Conservation (phyloP, 2,113 vertebrate species). For the Emydura subglobosa region DNA sequence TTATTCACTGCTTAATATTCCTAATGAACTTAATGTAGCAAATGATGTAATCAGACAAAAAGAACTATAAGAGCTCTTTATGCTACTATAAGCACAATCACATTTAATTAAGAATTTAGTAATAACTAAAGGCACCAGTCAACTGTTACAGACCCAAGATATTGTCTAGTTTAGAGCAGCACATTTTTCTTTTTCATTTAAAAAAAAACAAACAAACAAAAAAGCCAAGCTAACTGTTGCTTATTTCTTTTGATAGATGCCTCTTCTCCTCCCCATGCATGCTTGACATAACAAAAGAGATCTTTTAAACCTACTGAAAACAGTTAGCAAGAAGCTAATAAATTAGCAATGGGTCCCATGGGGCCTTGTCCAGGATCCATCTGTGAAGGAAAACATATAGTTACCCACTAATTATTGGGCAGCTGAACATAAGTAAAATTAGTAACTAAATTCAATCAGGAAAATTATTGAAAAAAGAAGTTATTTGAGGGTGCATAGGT, state of each 20-base stretch:
- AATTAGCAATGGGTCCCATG: not conserved
- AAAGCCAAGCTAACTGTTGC: slow-evolving; percentile 8
- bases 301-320: not conserved
- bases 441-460: accelerated
- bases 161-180: not conserved
- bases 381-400: not conserved
- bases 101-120: slow-evolving; percentile 70
- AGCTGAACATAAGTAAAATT: not conserved
- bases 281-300: not conserved
- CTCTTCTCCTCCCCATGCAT: not conserved
- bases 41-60: slow-evolving; percentile 89
- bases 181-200: not conserved
- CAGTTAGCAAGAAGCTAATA: not conserved
- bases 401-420: not conserved
- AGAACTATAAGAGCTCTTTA: slow-evolving; percentile 77
- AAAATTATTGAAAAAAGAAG: not conserved
- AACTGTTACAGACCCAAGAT: slow-evolving; percentile 45
- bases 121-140: slow-evolving; percentile 64
- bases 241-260: not conserved
- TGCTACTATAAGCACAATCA: slow-evolving; percentile 71
- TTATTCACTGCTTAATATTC: slow-evolving; percentile 80
- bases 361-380: not conserved
- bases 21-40: slow-evolving; percentile 88
- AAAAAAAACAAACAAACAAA: not conserved
- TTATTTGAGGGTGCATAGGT: not conserved